A percentile compares a stretch with the other conserved stretches of the same genome.
These are phyloP conservation scores for Mechanitis mazaeus DNA, from an alignment of 2,888 invertebrate species.

Conservation along the genomic window DNA sequence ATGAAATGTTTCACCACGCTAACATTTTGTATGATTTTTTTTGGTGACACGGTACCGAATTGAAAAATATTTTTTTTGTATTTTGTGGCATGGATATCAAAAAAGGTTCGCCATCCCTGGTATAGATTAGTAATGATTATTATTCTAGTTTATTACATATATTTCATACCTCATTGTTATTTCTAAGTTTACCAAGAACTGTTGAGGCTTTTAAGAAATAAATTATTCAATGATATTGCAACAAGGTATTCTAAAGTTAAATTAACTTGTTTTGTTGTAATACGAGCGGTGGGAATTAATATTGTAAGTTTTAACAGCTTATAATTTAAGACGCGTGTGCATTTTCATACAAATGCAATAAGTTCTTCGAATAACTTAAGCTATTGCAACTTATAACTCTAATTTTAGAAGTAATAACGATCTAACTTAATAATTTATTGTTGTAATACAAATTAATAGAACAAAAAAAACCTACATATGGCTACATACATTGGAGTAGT, in stretches of 20 bases:
- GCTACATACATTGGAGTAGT: too few relatives aligned
- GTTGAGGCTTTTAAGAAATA: constrained; percentile 10
- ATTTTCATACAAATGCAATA: constrained; percentile 13
- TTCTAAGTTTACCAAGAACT: neutral
- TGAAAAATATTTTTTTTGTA: too few relatives aligned
- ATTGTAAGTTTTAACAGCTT: constrained; percentile 24
- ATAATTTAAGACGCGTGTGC: constrained; percentile 20
- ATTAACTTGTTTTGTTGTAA: constrained; percentile 24
- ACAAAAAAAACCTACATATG: too few relatives aligned
- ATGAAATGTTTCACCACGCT: too few relatives aligned
- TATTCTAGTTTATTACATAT: too few relatives aligned
- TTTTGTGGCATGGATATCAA: too few relatives aligned
- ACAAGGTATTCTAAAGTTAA: constrained; percentile 23
- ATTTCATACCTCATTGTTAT: neutral
- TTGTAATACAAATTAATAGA: too few relatives aligned
- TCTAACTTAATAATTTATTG: constrained; percentile 2
- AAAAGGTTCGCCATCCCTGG: too few relatives aligned
- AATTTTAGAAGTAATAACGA: too few relatives aligned
- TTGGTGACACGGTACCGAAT: too few relatives aligned
- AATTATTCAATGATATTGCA: constrained; percentile 14
- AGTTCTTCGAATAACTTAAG: constrained; percentile 9
- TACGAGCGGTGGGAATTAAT: constrained; percentile 21
- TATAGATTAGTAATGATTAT: too few relatives aligned
- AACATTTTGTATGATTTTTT: too few relatives aligned
- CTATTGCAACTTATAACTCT: constrained; percentile 10